Percentiles rank a stretch among this genome's conserved stretches.
phyloP scores from a whole-genome alignment of 2,113 vertebrate species.

The Oceanodroma tethys region DNA sequence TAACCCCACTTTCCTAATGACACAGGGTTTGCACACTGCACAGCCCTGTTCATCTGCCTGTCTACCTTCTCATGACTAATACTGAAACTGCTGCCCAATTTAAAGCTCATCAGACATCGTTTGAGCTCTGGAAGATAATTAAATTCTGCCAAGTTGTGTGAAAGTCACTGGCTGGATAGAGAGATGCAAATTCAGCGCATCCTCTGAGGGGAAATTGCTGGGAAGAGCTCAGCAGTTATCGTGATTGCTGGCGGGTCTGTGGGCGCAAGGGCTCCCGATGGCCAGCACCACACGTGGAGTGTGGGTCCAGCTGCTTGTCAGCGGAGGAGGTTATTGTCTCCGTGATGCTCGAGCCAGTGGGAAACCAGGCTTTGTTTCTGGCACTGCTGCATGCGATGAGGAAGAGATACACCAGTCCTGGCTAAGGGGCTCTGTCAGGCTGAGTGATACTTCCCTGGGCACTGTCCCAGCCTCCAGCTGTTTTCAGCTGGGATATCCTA shows the following conservation, averaged over 20 bases:
- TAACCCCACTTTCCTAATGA: background rate
- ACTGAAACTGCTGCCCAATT: background rate
- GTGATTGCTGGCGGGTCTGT: rapidly evolving
- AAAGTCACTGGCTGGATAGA: background rate
- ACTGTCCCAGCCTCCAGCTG: background rate
- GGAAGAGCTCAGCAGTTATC: background rate
- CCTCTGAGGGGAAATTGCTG: background rate
- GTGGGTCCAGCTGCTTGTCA: background rate
- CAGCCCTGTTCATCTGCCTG: background rate
- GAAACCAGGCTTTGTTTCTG: background rate
- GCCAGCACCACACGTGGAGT: rapidly evolving
- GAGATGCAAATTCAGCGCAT: background rate
- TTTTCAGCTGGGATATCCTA: background rate
- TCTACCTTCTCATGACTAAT: background rate
- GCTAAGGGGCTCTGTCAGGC: background rate
- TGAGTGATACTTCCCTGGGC: background rate
- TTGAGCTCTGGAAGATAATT: background rate
- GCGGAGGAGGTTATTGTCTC: background rate
- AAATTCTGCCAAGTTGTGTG: background rate
- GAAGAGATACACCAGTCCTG: background rate
- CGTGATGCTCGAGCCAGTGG: background rate
- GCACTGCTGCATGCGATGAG: background rate
- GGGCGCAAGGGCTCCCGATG: background rate
- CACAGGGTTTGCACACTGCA: background rate
- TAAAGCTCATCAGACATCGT: background rate